These are phyloP conservation scores for Elmis aenea DNA, from an alignment of 2,888 invertebrate species.

Conservation along the genomic window DNA sequence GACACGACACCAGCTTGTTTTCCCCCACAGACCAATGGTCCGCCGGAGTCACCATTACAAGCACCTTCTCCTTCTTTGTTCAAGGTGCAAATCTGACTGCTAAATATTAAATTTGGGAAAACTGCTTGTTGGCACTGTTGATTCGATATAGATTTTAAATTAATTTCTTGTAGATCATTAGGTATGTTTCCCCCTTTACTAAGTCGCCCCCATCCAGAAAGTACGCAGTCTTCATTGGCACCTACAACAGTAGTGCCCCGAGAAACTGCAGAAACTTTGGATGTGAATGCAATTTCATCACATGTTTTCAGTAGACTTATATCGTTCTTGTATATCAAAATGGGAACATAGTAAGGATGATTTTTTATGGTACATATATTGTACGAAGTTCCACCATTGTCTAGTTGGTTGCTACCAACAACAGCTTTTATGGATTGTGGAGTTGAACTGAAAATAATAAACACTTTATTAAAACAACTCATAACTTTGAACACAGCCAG, in stretches of 20 bases:
- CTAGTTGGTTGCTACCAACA: slow-evolving; percentile 53
- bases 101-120: slow-evolving; percentile 9
- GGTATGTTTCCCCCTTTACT: slow-evolving; percentile 43
- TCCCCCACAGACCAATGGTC: slow-evolving; percentile 7
- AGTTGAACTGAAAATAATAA: too few relatives aligned
- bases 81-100: slow-evolving; percentile 28
- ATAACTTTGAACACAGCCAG: too few relatives aligned
- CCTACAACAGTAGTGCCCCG: slow-evolving; percentile 53
- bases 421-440: slow-evolving; percentile 42
- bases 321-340: slow-evolving; percentile 54
- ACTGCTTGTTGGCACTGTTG: slow-evolving; percentile 36
- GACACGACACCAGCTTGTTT: slow-evolving; percentile 44
- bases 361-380: slow-evolving; percentile 47
- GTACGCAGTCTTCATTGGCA: slow-evolving; percentile 48
- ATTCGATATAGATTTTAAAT: slow-evolving; percentile 50
- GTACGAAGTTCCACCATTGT: slow-evolving; percentile 46
- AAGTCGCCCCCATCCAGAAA: slow-evolving; percentile 62
- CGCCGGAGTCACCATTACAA: slow-evolving; percentile 28
- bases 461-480: too few relatives aligned
- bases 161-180: slow-evolving; percentile 51
- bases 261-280: slow-evolving; percentile 53
- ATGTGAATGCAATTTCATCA: slow-evolving; percentile 49
- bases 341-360: slow-evolving; percentile 44
- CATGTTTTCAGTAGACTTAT: slow-evolving; percentile 62
- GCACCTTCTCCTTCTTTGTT: slow-evolving; percentile 31